Evolutionary conservation across 2,113 vertebrate species (phyloP), one percentile per base, ranked within the genome.

Genomic region (Rhea pennata): DNA sequence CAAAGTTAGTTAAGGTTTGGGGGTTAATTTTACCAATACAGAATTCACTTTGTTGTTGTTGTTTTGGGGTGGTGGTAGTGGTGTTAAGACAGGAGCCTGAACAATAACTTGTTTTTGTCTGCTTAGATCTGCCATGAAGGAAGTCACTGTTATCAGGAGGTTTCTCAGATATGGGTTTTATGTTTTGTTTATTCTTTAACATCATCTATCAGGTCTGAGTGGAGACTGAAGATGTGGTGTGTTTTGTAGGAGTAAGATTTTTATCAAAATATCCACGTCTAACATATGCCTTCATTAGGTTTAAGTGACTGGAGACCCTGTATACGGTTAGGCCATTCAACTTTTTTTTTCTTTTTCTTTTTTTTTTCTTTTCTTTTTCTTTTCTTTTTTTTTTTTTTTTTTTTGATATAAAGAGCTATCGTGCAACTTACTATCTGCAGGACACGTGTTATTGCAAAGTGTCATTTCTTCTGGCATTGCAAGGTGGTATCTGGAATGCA

Each of bases 311-410:
- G 48, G 48, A 90, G 91, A n/a, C 7, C 8, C 1, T 56, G 8
- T 53, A 16, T 2, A 0, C 2, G 0, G 0, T 66, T 71, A 67
- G 79, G 31, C 46, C 88, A 6, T 36, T 73, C 54, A 0, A 1
- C 64, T 21, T 7, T 46, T 67, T 64, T 36, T 36, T 36, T 36
- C 36, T 36, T 36, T 36, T 36, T 6, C 36, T 36, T 36, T 36
- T 36, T 36, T 36, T 36, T 36, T 36, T 36, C 6, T 36, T 36
- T 36, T 36, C n/a, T n/a, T n/a, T n/a, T n/a, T n/a, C n/a, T 80
- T 56, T 56, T 56, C 29, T 14, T 8, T 36, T 36, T 21, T 7
- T 46, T 67, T 64, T 21, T 7, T 46, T 67, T 64, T 36, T 36
- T 36, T 36, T 27, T 42, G 4, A 17, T 64, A 33, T 56, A 23